phyloP scores from a whole-genome alignment of 2,888 invertebrate genomes.

The Notocelia uddmanniana region DNA sequence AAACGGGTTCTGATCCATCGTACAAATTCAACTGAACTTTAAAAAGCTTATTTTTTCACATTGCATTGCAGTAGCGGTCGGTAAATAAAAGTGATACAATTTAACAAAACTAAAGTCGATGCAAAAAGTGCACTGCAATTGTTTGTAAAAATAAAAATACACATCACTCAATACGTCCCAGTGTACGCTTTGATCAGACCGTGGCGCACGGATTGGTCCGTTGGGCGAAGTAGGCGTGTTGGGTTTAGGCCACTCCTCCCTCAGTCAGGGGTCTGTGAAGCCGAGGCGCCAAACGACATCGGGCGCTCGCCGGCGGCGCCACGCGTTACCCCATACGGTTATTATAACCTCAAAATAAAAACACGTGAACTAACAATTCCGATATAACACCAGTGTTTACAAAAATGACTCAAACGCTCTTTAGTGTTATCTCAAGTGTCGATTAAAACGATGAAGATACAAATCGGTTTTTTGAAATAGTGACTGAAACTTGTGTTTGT shows the following conservation, averaged over 20 bases:
- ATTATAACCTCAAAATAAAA: conserved; percentile 61
- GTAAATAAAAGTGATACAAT: conserved; percentile 68
- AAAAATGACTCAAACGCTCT: conserved; percentile 41
- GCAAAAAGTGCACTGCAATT: conserved; percentile 68
- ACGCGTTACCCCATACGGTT: conserved; percentile 66
- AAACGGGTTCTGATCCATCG: conserved; percentile 31
- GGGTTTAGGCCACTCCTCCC: conserved; percentile 69
- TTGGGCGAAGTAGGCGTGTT: conserved; percentile 69
- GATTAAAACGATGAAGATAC: conserved; percentile 52
- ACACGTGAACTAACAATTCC: conserved; percentile 58
- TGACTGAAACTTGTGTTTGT: conserved; percentile 49
- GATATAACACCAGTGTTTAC: conserved; percentile 45
- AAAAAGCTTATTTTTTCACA: conserved; percentile 29
- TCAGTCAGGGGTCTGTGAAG: conserved; percentile 72
- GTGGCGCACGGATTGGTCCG: conserved; percentile 65
- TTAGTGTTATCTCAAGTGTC: conserved; percentile 49
- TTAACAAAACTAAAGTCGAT: conserved; percentile 60
- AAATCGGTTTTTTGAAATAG: conserved; percentile 56
- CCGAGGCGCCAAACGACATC: conserved; percentile 76
- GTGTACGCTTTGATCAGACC: conserved; percentile 74
- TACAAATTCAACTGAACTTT: conserved; percentile 40
- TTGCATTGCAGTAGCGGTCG: conserved; percentile 62
- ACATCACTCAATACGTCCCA: conserved; percentile 80
- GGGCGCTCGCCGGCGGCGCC: conserved; percentile 82
- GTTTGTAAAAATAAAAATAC: conserved; percentile 78